Conservation (phyloP, 2,797 vertebrate species). For the Thunnus albacares region DNA sequence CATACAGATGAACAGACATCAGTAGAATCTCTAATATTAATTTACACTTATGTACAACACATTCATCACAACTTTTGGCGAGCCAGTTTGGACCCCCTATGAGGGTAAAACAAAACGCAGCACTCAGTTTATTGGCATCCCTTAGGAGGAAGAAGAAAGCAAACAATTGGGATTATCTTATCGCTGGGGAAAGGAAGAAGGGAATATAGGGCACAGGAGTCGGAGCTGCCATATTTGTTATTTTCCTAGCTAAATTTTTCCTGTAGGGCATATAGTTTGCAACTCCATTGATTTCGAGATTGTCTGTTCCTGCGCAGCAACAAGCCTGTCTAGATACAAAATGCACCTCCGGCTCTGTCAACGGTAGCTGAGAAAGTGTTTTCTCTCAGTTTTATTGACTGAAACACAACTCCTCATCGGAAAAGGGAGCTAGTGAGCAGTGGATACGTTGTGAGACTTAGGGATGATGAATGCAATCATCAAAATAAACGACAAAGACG, state of each 20-base stretch:
- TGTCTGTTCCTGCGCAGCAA: conserved; percentile 60
- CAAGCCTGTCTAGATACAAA: conserved; percentile 59
- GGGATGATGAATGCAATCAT: conserved; percentile 59
- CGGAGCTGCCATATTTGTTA: conserved; percentile 61
- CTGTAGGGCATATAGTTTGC: conserved; percentile 64
- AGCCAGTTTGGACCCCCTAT: conserved; percentile 14
- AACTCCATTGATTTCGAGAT: conserved; percentile 66
- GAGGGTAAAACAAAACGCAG: conserved; percentile 49
- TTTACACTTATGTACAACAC: conserved; percentile 45
- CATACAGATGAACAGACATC: conserved; percentile 41
- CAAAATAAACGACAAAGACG: conserved; percentile 29
- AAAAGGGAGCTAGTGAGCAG: conserved; percentile 32
- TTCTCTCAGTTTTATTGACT: conserved; percentile 63
- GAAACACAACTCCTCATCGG: conserved; percentile 37
- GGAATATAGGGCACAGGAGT: conserved; percentile 45
- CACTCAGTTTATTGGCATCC: conserved; percentile 39
- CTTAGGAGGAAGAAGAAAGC: conserved; percentile 56
- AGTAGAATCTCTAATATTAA: conserved; percentile 38
- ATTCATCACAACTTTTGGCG: conserved; percentile 43
- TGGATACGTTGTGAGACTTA: conserved; percentile 37
- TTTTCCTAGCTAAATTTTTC: conserved; percentile 62
- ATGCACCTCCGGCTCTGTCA: conserved; percentile 58
- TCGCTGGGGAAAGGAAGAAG: conserved; percentile 48
- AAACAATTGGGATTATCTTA: conserved; percentile 74
- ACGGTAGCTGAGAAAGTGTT: conserved; percentile 49